These are phyloP conservation scores for Willowsia nigromaculata DNA, from an alignment of 2,888 invertebrate species.

Conservation along the genomic window DNA sequence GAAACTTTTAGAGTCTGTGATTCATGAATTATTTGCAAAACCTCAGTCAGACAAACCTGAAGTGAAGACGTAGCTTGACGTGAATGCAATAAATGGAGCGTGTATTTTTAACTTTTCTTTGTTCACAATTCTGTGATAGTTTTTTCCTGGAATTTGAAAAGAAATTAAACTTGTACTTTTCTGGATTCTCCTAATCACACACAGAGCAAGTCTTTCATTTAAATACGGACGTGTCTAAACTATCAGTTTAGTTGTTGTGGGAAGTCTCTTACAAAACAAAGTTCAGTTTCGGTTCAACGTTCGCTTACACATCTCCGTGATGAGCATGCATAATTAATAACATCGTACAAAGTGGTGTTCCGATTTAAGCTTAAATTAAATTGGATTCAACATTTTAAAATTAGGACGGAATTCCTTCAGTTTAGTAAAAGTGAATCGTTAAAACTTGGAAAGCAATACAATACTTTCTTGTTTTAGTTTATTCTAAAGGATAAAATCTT, in stretches of 20 bases:
- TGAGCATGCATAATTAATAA: too few species aligned
- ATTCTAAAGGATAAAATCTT: too few species aligned
- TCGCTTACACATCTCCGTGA: too few species aligned
- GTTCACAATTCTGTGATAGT: not conserved
- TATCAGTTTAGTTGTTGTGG: not conserved
- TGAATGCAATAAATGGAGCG: conserved; percentile 5
- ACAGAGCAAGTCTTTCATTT: not conserved
- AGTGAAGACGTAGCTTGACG: not conserved
- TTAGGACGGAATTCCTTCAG: not conserved
- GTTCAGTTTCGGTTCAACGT: too few species aligned
- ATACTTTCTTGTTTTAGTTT: too few species aligned
- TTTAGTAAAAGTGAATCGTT: not conserved
- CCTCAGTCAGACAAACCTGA: not conserved
- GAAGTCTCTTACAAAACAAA: too few species aligned
- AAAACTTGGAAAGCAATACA: too few species aligned
- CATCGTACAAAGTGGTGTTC: too few species aligned
- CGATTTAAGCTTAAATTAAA: too few species aligned
- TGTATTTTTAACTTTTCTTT: not conserved
- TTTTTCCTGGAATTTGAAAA: not conserved
- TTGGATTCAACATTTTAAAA: too few species aligned
- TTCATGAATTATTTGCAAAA: not conserved
- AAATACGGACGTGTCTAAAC: not conserved
- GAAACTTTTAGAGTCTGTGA: not conserved
- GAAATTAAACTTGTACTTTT: not conserved
- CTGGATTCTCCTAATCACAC: not conserved